Conservation (phyloP, 2,888 invertebrate species). For the Amiota mariae region DNA sequence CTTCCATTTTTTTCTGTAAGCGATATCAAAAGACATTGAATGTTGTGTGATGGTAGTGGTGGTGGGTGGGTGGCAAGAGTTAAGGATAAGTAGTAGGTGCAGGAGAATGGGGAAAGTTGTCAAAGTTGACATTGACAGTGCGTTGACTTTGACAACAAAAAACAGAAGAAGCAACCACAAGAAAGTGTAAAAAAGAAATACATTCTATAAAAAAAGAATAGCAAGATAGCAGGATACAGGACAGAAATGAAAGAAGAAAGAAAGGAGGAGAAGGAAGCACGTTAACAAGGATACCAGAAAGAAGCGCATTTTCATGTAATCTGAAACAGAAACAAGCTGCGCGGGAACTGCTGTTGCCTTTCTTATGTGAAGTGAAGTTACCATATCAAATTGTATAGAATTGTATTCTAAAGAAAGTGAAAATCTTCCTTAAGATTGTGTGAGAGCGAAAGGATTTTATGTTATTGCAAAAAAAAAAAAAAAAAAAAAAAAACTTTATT, state of each 20-base stretch:
- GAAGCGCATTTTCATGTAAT: constrained; percentile 24
- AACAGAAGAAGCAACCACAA: not conserved
- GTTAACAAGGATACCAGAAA: constrained; percentile 14
- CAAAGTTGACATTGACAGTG: constrained; percentile 63
- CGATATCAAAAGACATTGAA: not conserved
- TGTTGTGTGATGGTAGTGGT: not conserved
- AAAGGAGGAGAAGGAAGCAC: not conserved
- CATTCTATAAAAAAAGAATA: too few species aligned
- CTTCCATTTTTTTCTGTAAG: constrained; percentile 32
- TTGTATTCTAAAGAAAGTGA: not conserved
- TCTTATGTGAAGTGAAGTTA: not conserved
- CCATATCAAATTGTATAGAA: constrained; percentile 1
- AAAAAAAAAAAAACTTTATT: too few species aligned
- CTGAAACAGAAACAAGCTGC: not conserved
- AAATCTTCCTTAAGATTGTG: not conserved
- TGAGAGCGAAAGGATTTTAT: not conserved
- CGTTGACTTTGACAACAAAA: constrained; percentile 19
- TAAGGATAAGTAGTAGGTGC: not conserved
- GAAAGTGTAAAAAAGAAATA: too few species aligned
- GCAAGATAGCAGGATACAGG: not conserved
- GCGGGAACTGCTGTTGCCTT: not conserved
- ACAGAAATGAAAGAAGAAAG: not conserved
- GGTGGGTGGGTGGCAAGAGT: not conserved
- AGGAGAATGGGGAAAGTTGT: constrained; percentile 34
- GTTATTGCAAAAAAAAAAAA: too few species aligned